phyloP scores from a whole-genome alignment of 2,113 vertebrate species.

The Plestiodon gilberti region DNA sequence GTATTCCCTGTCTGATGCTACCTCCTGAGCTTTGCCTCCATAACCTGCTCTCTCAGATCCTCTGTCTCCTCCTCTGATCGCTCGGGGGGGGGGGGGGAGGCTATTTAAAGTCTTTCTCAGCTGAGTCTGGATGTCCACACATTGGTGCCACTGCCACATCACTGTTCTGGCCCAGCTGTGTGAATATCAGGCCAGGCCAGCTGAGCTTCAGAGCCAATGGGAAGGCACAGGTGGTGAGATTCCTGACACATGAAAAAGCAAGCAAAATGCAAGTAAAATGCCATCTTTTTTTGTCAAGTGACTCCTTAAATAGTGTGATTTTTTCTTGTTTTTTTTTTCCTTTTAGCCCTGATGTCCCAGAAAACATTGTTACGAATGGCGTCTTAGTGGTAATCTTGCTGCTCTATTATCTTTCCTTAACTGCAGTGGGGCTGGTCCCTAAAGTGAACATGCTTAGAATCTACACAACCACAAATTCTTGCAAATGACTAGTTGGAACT shows the following conservation, averaged over 20 bases:
- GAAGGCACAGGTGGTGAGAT: not conserved
- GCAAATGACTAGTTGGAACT: not conserved
- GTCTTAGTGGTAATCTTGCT: constrained; percentile 83
- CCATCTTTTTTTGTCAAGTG: not conserved
- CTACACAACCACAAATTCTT: fast-evolving
- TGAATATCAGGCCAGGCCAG: not conserved
- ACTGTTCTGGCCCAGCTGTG: not conserved
- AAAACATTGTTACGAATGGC: constrained; percentile 80
- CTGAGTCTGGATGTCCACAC: not conserved
- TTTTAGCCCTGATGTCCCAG: constrained; percentile 76
- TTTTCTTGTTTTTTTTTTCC: constrained; percentile 42
- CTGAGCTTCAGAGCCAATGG: not conserved
- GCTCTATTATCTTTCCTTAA: constrained; percentile 2
- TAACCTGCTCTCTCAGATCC: not conserved
- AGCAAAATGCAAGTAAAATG: not conserved
- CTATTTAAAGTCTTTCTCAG: not conserved
- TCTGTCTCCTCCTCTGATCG: not conserved
- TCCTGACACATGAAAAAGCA: not conserved
- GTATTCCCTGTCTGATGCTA: too few relatives aligned
- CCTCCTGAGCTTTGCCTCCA: not conserved
- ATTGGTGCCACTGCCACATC: not conserved
- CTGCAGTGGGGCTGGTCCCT: not conserved
- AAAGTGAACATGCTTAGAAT: fast-evolving
- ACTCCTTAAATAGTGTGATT: not conserved
- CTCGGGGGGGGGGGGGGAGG: not conserved